Percentiles rank a stretch among this genome's conserved stretches.
These are phyloP conservation scores for Platycheirus rosarum DNA, from an alignment of 2,888 invertebrate species.

Conservation along the genomic window DNA sequence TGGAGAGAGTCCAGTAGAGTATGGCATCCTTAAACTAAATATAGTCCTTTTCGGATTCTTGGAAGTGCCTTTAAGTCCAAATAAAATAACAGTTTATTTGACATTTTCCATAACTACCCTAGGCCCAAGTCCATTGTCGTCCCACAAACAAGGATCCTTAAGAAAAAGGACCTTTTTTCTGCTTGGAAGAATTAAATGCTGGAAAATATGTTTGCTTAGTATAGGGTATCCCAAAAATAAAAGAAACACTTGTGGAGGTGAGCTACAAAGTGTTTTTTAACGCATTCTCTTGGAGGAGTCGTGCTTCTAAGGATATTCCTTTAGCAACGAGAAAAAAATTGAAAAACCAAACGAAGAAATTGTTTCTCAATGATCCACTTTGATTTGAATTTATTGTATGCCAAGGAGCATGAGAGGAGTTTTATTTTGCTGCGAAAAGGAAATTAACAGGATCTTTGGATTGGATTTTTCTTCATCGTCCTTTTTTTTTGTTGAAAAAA, in stretches of 20 bases:
- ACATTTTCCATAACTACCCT: conserved; percentile 15
- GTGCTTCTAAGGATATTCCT: conserved; percentile 31
- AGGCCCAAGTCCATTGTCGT: conserved; percentile 3
- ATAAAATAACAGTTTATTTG: conserved; percentile 63
- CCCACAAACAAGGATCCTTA: neutral
- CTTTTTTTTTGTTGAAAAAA: conserved; percentile 1
- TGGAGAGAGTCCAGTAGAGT: neutral
- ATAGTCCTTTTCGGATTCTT: conserved; percentile 36
- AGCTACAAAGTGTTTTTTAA: conserved; percentile 29
- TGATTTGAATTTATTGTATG: conserved; percentile 69
- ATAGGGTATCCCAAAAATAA: neutral
- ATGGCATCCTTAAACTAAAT: conserved; percentile 42
- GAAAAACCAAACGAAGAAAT: conserved; percentile 20
- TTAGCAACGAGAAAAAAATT: neutral
- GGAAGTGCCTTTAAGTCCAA: conserved; percentile 53
- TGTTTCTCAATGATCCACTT: conserved; percentile 62
- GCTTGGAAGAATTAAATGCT: conserved; percentile 51
- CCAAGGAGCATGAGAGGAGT: conserved; percentile 29
- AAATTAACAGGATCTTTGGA: conserved; percentile 67
- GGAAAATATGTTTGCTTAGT: conserved; percentile 59
- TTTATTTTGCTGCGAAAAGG: conserved; percentile 48
- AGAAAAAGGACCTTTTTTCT: conserved; percentile 21
- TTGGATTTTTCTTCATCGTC: neutral
- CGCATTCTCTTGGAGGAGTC: conserved; percentile 19
- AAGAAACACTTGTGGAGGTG: conserved; percentile 13